Evolutionary conservation across 2,113 vertebrate genomes (phyloP).

Genomic region (Carollia perspicillata): DNA sequence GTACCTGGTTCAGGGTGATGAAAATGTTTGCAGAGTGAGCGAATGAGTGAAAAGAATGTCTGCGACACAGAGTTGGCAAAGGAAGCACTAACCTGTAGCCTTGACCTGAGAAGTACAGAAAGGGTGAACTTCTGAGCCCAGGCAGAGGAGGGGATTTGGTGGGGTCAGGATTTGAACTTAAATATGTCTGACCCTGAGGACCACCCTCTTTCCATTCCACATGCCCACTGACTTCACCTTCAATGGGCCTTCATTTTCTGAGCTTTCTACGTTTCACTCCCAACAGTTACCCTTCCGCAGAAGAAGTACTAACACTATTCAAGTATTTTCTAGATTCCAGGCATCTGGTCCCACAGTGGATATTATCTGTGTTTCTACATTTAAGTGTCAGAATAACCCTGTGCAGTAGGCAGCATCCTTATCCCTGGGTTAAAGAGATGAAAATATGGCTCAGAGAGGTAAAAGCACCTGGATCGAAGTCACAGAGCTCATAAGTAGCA

Average conservation of each 20-base stretch:
- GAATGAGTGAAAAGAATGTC: background rate
- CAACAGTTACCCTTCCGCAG: background rate
- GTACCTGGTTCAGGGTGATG: background rate
- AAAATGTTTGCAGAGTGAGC: no score
- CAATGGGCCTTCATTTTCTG: background rate
- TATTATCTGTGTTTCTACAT: background rate
- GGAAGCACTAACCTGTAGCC: rapidly evolving
- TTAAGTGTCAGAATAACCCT: background rate
- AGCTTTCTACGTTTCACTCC: background rate
- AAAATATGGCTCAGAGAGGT: background rate
- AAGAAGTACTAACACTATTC: background rate
- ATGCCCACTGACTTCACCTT: background rate
- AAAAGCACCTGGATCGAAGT: background rate
- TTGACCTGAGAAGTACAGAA: background rate
- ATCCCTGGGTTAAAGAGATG: background rate
- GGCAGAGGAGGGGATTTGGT: background rate
- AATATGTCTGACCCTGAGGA: background rate
- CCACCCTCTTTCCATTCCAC: background rate
- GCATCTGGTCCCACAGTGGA: background rate
- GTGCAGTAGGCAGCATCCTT: background rate
- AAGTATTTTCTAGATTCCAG: background rate
- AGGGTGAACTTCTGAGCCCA: background rate
- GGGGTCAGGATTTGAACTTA: background rate
- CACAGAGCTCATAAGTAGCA: background rate
- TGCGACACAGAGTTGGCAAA: background rate